phyloP scores from a whole-genome alignment of 2,888 invertebrate genomes.

The Chloroclysta siterata region DNA sequence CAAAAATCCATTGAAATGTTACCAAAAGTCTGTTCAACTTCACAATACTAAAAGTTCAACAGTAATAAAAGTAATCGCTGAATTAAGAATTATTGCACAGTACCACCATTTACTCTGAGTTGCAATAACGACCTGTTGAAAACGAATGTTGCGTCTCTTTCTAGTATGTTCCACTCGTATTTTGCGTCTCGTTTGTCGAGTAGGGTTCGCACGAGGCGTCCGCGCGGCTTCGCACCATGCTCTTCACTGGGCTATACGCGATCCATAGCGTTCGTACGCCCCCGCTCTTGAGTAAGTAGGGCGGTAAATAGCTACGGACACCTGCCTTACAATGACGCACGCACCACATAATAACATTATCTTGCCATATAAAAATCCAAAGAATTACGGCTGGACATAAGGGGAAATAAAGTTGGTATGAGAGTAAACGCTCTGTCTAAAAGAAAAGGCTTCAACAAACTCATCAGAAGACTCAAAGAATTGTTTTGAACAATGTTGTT shows the following conservation, averaged over 20 bases:
- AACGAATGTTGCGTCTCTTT: constrained; percentile 69
- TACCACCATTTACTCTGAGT: constrained; percentile 78
- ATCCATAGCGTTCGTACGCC: constrained; percentile 75
- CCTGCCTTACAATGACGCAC: constrained; percentile 68
- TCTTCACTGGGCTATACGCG: constrained; percentile 72
- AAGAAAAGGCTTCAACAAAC: background rate
- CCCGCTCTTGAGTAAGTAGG: constrained; percentile 73
- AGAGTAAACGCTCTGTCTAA: background rate
- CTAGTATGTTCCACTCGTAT: constrained; percentile 58
- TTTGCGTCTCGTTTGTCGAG: constrained; percentile 61
- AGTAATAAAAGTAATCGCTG: constrained; percentile 60
- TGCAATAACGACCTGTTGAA: constrained; percentile 84
- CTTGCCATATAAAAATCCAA: constrained; percentile 22
- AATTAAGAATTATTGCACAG: constrained; percentile 73
- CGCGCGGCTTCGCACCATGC: constrained; percentile 73
- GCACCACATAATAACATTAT: constrained; percentile 52
- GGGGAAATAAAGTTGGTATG: background rate
- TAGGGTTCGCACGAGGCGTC: constrained; percentile 64
- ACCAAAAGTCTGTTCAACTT: constrained; percentile 45
- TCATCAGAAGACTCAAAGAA: background rate
- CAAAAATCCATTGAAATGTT: constrained; percentile 47
- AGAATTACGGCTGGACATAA: constrained; percentile 1
- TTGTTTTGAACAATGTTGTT: background rate
- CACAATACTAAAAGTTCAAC: constrained; percentile 63
- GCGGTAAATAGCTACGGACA: constrained; percentile 78